These are phyloP conservation scores for Amiota mariae DNA, from an alignment of 2,888 invertebrate genomes.

Conservation along the genomic window DNA sequence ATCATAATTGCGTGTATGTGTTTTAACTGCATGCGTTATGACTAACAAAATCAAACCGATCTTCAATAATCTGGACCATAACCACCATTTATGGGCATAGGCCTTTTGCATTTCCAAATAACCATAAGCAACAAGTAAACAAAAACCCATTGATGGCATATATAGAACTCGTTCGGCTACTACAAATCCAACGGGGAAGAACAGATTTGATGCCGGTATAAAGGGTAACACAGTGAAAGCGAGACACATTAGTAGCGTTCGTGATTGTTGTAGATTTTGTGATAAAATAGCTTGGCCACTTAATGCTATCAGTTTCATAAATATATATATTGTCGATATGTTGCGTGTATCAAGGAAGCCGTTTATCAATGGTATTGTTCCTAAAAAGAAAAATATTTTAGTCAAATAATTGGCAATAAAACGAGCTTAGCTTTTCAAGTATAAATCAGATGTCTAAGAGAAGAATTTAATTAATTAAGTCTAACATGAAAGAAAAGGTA, in stretches of 20 bases:
- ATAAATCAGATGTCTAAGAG: no score
- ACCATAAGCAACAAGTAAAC: slow-evolving; percentile 91
- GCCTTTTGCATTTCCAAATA: slow-evolving; percentile 77
- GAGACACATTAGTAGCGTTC: slow-evolving; percentile 84
- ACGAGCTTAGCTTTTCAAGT: no score
- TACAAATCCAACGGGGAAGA: slow-evolving; percentile 98
- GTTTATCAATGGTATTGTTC: slow-evolving; percentile 83
- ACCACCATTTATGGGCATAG: not conserved
- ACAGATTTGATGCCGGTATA: slow-evolving; percentile 95
- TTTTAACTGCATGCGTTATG: slow-evolving; percentile 87
- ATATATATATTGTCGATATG: slow-evolving; percentile 81
- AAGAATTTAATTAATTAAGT: no score
- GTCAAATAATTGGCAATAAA: no score
- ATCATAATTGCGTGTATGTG: slow-evolving; percentile 90
- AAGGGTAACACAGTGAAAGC: slow-evolving; percentile 92
- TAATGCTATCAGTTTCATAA: slow-evolving; percentile 76
- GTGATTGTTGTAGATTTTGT: slow-evolving; percentile 78
- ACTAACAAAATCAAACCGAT: slow-evolving; percentile 78
- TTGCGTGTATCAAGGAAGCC: slow-evolving; percentile 87
- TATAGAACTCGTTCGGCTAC: slow-evolving; percentile 96
- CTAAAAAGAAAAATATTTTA: slow-evolving; percentile 51
- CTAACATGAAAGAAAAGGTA: no score
- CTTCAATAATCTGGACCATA: slow-evolving; percentile 45
- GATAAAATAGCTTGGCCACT: slow-evolving; percentile 74
- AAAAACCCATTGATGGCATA: slow-evolving; percentile 98